Base-by-base conservation (phyloP, 2,797 vertebrate species). In the Lindbergichthys nudifrons region DNA sequence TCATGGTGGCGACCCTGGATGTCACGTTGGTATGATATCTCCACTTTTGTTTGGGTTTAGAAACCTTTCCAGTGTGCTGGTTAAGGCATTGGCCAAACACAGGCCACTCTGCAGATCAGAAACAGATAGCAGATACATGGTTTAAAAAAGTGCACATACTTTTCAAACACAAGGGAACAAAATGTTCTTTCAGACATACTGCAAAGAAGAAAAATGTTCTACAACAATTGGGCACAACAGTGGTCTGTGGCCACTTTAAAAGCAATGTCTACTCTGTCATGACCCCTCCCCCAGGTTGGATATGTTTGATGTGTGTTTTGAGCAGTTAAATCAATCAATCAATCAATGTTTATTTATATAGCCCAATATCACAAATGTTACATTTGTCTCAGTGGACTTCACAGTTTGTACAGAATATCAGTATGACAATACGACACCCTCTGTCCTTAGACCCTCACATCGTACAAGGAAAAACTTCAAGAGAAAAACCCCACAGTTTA, bases 1-100 rank as follows among this genome's bases (percentile, higher is more conserved):
- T 83, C 73, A 81, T 75, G 63, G 51, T 67, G 69, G 74, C 54
- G 83, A 82, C 78, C 82, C 76, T 79, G 75, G 50, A 87, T 76
- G 85, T 89, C 82, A 85, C 14, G 15, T 80, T 85, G 84, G 88
- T 77, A 86, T 87, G 81, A 82, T 80, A 89, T 89, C 85, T 82
- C 58, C 73, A 77, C 68, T 60, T 83, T 88, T 89, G 87, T 92
- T 91, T 90, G 78, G 84, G 69, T 88, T 90, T 73, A 77, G 66
- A 84, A 88, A 81, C 47, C 41, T 53, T 82, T 87, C 67, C 79
- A 83, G 36, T 16, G 60, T 76, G 70, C 66, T 65, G 82, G 82
- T 87, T 78, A 66, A 67, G 32, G 67, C 67, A 68, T 43, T 58
- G 52, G 77, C 80, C 77, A 86, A 91, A 85, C 83, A 87, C 52